These are phyloP conservation scores for Eupithecia centaureata DNA, from an alignment of 2,888 invertebrate genomes.

Conservation along the genomic window DNA sequence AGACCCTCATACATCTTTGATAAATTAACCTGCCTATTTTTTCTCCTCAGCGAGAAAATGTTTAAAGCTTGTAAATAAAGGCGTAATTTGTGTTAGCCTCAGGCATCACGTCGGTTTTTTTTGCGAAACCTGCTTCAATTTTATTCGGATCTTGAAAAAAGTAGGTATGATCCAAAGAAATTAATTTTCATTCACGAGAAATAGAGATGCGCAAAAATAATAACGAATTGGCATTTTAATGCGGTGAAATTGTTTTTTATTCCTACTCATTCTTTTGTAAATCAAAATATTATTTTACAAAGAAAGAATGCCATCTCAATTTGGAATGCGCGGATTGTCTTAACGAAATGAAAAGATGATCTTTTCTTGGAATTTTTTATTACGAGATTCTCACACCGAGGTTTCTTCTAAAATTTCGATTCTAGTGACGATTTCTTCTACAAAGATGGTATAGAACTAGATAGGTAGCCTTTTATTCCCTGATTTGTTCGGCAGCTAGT, in stretches of 20 bases:
- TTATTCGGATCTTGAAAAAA: slow-evolving; percentile 80
- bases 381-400: neutral
- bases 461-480: slow-evolving; percentile 13
- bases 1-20: slow-evolving; percentile 17
- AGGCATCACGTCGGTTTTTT: slow-evolving; percentile 72
- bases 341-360: neutral
- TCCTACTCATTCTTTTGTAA: neutral
- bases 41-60: slow-evolving; percentile 24
- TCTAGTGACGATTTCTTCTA: slow-evolving; percentile 1
- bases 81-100: slow-evolving; percentile 79
- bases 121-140: slow-evolving; percentile 76
- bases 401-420: neutral
- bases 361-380: neutral
- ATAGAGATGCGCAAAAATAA: slow-evolving; percentile 71
- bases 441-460: neutral
- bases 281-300: neutral
- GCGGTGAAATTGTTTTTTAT: slow-evolving; percentile 12
- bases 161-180: slow-evolving; percentile 73
- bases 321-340: neutral
- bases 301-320: neutral
- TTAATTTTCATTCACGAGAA: slow-evolving; percentile 78
- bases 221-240: slow-evolving; percentile 74
- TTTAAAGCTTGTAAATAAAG: slow-evolving; percentile 72
- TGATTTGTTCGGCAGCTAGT: slow-evolving; percentile 42
- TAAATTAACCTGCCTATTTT: slow-evolving; percentile 33